Conservation (phyloP, 2,113 vertebrate species). For the Canis aureus region DNA sequence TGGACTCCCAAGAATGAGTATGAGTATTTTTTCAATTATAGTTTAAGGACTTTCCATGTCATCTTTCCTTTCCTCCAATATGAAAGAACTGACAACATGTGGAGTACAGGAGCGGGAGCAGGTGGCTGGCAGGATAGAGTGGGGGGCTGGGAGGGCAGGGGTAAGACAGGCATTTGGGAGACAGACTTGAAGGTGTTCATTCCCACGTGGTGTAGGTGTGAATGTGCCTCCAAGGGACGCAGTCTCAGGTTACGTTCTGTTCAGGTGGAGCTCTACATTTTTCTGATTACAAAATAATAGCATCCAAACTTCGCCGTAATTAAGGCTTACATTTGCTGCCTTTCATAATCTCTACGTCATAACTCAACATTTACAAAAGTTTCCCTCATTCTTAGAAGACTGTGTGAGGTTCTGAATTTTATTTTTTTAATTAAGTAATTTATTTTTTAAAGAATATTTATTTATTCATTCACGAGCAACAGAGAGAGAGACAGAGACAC, state of each 20-base stretch:
- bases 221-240: not conserved
- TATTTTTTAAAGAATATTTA: too few relatives aligned
- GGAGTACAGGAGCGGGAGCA: accelerated
- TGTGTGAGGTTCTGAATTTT: not conserved
- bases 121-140: not conserved
- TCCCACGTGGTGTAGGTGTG: not conserved
- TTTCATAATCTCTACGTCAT: not conserved
- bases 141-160: not conserved
- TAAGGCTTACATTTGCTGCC: not conserved
- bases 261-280: not conserved
- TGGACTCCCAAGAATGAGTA: not conserved
- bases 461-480: too few relatives aligned
- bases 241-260: accelerated
- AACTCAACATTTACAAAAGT: not conserved
- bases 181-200: accelerated
- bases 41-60: not conserved
- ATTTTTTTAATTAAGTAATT: too few relatives aligned
- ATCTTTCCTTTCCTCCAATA: not conserved
- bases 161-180: not conserved
- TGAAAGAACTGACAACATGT: not conserved
- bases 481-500: too few relatives aligned
- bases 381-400: not conserved
- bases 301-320: not conserved
- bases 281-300: not conserved
- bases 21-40: not conserved